Evolutionary conservation across 2,797 vertebrate genomes (phyloP).

Genomic region (Tenualosa thibaudeaui): DNA sequence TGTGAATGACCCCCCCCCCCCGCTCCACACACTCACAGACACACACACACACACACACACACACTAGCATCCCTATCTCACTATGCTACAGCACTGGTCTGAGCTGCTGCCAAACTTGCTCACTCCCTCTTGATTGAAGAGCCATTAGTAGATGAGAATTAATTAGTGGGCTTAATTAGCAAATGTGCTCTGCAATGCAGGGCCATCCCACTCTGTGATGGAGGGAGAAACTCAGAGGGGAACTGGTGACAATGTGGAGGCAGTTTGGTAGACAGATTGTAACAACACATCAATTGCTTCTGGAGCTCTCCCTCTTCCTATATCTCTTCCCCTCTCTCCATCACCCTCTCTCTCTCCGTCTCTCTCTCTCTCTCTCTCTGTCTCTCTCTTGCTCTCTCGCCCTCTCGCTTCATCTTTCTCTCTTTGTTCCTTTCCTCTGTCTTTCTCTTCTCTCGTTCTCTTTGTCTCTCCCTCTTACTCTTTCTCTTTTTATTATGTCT

Average conservation of each 20-base stretch:
- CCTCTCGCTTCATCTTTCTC: neutral
- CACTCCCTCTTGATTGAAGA: constrained; percentile 56
- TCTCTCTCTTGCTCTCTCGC: constrained; percentile 34
- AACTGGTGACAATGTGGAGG: neutral
- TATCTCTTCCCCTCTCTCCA: neutral
- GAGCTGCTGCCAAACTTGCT: constrained; percentile 34
- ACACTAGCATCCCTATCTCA: too few species aligned
- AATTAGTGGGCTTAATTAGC: constrained; percentile 69
- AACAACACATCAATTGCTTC: constrained; percentile 46
- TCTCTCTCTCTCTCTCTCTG: constrained; percentile 12
- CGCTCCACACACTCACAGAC: neutral
- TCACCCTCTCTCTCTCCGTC: neutral
- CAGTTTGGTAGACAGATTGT: neutral
- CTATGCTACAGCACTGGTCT: too few species aligned
- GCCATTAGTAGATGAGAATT: constrained; percentile 69
- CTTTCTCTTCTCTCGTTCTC: neutral
- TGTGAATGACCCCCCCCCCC: constrained; percentile 45
- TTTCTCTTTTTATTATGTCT: too few species aligned
- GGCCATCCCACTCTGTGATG: constrained; percentile 19
- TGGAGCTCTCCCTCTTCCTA: neutral
- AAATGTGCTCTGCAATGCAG: constrained; percentile 50
- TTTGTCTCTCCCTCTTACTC: neutral
- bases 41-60: too few species aligned
- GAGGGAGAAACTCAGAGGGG: neutral
- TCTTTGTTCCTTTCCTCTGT: neutral